Base-by-base conservation (phyloP, 2,113 vertebrate species). In the Sylvia atricapilla region DNA sequence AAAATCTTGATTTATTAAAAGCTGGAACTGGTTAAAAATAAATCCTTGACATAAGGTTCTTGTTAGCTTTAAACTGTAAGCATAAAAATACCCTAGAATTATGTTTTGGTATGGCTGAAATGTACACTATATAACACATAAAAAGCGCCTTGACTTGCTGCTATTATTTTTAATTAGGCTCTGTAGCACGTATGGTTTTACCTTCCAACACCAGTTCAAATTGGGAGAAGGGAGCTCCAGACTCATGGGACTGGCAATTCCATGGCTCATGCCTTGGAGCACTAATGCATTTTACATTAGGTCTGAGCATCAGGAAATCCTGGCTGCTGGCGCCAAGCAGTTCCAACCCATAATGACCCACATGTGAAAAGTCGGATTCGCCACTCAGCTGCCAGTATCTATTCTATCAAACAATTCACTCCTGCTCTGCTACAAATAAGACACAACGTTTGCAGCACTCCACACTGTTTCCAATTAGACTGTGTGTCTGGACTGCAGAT, bases 161-260 rank as follows among this genome's bases (percentile, higher is more conserved):
- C 96, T 97, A 98, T 98, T 98, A 98, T 97, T 98, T 98, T 98
- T 98, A 98, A 98, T 98, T 98, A 98, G 97, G 93, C 85, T 97
- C 92, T 92, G 96, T 78, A 96, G 96, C 94, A 97, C 89, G 93
- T 96, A 96, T 94, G 94, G 96, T 92, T 97, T 97, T 94, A 96
- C 97, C 96, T 97, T 97, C 96, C 94, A 97, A 97, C 89, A 97
- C 97, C 95, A 97, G 93, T 91, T 96, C 95, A 91, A 83, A 93
- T 52, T 93, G 89, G 66, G 87, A 94, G 73, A 74, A 93, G 74
- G 78, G 81, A 91, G 79, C 83, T 94, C 15, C 94, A 87, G 90
- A 41, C 96, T 87, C 93, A 22, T 84, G 97, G 95, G 95, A 97
- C 59, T 96, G 96, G 94, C 96, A 97, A 96, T 96, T 96, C 91